Evolutionary conservation across 2,888 invertebrate species (phyloP).

Genomic region (Odiellus spinosus): DNA sequence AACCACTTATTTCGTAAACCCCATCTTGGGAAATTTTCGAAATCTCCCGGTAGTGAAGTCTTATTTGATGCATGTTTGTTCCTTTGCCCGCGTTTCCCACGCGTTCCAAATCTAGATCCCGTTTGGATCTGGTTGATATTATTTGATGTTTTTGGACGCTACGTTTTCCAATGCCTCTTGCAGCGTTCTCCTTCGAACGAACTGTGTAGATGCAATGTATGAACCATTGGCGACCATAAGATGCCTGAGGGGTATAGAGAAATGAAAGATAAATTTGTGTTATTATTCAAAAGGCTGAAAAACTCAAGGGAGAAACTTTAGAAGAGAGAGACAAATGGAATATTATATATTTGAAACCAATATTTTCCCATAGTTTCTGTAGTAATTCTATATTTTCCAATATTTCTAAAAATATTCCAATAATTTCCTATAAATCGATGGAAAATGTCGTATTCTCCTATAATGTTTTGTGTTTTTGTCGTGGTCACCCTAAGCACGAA

Average conservation of each 20-base stretch:
- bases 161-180: conserved; percentile 14
- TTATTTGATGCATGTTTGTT: conserved; percentile 19
- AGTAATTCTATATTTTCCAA: too few relatives aligned
- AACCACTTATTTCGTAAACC: neutral
- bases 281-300: neutral
- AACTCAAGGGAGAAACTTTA: too few relatives aligned
- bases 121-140: neutral
- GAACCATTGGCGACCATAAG: conserved; percentile 21
- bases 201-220: conserved; percentile 21
- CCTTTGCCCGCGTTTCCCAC: conserved; percentile 15
- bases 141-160: conserved; percentile 5
- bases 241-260: conserved; percentile 18
- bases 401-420: too few relatives aligned
- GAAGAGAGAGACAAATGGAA: too few relatives aligned
- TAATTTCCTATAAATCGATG: too few relatives aligned
- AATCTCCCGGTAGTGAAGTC: conserved; percentile 7
- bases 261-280: neutral
- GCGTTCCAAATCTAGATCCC: conserved; percentile 1
- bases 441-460: too few relatives aligned
- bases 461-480: too few relatives aligned
- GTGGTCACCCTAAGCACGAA: too few relatives aligned
- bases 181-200: conserved; percentile 13
- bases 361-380: too few relatives aligned
- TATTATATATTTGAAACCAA: too few relatives aligned
- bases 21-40: neutral